A percentile compares a stretch with the other conserved stretches of the same genome.
Evolutionary conservation across 2,888 invertebrate genomes (phyloP).

Genomic region (Salticus scenicus): DNA sequence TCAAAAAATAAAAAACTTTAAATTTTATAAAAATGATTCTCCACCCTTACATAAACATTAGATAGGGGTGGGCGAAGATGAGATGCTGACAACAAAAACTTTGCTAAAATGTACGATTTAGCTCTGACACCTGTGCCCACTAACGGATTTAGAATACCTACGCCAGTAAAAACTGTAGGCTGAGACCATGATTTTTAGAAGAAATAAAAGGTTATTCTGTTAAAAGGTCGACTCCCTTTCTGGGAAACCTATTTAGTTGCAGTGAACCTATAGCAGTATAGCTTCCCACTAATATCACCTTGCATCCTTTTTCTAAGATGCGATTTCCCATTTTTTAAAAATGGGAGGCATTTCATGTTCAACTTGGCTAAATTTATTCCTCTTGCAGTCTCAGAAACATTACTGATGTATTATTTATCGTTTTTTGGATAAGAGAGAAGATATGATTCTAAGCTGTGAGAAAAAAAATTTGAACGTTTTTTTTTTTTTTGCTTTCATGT

Average conservation of each 20-base stretch:
- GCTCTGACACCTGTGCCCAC: not conserved
- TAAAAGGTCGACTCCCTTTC: slow-evolving; percentile 7
- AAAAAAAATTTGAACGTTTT: no score
- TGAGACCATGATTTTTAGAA: not conserved
- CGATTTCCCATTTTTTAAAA: no score
- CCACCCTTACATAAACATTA: not conserved
- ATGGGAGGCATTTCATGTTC: no score
- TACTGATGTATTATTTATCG: no score
- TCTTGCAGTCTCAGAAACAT: no score
- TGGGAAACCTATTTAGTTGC: not conserved
- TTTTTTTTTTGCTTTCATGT: no score
- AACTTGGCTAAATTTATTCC: no score
- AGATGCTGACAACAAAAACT: no score
- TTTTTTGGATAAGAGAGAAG: no score
- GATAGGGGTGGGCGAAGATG: not conserved
- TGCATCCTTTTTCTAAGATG: no score
- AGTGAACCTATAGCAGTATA: not conserved
- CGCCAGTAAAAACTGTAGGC: not conserved
- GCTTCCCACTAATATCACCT: no score
- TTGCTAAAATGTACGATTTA: not conserved
- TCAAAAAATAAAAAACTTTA: not conserved
- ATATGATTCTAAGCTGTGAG: no score
- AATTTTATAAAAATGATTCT: not conserved
- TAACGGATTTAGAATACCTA: slow-evolving; percentile 12
- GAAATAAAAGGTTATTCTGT: not conserved